Evolutionary conservation across 2,113 vertebrate genomes (phyloP).

Genomic region (Proteles cristata): DNA sequence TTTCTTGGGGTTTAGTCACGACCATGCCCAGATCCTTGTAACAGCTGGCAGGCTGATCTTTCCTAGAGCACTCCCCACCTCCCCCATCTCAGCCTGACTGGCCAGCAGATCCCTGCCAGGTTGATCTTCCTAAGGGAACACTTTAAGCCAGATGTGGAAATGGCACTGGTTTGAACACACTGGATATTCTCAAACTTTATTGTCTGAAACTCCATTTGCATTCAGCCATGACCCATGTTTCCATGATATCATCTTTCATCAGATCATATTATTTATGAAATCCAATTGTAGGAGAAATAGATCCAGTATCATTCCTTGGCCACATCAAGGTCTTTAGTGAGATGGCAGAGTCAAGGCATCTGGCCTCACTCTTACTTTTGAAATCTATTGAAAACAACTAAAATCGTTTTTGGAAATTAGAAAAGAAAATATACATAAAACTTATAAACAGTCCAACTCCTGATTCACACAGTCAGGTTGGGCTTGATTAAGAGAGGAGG

Average conservation of each 20-base stretch:
- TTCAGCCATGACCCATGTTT: slow-evolving; percentile 46
- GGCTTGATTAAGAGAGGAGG: background rate
- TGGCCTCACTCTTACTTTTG: slow-evolving; percentile 15
- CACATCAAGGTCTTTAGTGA: background rate
- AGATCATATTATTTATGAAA: slow-evolving; percentile 55
- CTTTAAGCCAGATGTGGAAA: slow-evolving; percentile 7
- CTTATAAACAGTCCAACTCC: slow-evolving; percentile 29
- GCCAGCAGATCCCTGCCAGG: background rate
- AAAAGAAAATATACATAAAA: slow-evolving; percentile 46
- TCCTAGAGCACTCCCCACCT: background rate
- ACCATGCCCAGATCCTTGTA: background rate
- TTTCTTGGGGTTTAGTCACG: background rate
- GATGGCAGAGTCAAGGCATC: background rate
- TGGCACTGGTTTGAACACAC: background rate
- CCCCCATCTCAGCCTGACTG: no score
- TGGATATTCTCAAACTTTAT: slow-evolving; percentile 7
- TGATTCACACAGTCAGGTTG: background rate
- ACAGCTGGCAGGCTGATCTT: background rate
- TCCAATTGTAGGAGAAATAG: slow-evolving; percentile 52
- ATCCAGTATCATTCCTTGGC: slow-evolving; percentile 28
- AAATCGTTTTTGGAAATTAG: slow-evolving; percentile 41
- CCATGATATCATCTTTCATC: slow-evolving; percentile 57
- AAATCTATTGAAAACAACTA: background rate
- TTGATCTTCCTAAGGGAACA: background rate
- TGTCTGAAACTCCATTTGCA: slow-evolving; percentile 47